Evolutionary conservation across 2,888 invertebrate genomes (phyloP), one percentile per base, ranked within the genome.

Genomic region (Trichopria drosophilae): DNA sequence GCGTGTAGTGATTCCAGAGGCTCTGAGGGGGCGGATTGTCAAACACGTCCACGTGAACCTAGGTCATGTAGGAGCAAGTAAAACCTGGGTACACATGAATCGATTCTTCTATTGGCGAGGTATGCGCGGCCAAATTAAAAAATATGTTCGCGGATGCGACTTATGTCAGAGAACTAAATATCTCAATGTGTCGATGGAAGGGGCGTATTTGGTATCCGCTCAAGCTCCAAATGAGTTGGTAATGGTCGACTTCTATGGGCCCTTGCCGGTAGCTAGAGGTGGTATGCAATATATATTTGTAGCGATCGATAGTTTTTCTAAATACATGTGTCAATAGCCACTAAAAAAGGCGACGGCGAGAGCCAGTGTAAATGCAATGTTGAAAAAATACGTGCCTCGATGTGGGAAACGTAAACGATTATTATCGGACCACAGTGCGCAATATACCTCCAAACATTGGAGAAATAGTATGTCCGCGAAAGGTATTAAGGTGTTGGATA

Each of bases 231-330:
- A 16, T 16, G 18, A 36, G 6, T 13, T 36, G 6, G 19, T 36
- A 7, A 36, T 20, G 36, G 36, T 36, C 15, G 36, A 36, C 12
- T 36, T 36, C 19, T 36, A 36, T 36, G 36, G 36, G 9, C 36
- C 36, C 6, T 36, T 36, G 12, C 36, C 36, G 9, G 6, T 5
- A 12, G 15, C 36, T 6, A 36, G 7, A 36, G 6, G 16, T 9
- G 18, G 19, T 7, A 6, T 7, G 7, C 36, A 36, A 16, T 36
- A 36, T 36, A 9, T 36, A 6, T 36, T 36, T 16, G 36, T 36
- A 6, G 20, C 19, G 6, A 19, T 36, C 7, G 36, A 36, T 36
- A 9, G 9, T 26, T 26, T 26, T 26, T 26, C 26, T 9, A 26
- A 26, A 26, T n/a, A n/a, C n/a, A n/a, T n/a, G n/a, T n/a, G n/a